These are phyloP conservation scores for Cyprinodon diabolis DNA, from an alignment of 2,797 vertebrate species.

Conservation along the genomic window DNA sequence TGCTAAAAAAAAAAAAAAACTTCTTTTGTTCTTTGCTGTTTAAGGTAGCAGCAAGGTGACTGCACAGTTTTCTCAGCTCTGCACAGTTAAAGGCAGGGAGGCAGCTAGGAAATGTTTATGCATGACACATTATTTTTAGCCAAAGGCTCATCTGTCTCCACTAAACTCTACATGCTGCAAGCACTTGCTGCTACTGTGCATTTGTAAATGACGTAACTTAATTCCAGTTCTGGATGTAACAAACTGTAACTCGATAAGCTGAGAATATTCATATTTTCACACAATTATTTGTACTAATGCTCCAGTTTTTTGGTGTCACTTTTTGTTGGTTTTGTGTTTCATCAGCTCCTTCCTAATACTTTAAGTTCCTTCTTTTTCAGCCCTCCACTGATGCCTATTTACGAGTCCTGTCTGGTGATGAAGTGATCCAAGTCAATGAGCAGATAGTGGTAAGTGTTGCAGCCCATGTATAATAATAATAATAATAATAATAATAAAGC, in stretches of 20 bases:
- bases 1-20: neutral
- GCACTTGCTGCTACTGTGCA: conserved; percentile 13
- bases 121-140: conserved; percentile 50
- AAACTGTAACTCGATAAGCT: neutral
- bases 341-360: neutral
- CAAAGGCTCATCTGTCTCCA: conserved; percentile 23
- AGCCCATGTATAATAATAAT: neutral
- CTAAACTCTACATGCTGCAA: conserved; percentile 9
- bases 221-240: neutral
- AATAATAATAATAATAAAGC: no score
- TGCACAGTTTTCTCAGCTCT: conserved; percentile 5
- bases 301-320: neutral
- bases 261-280: neutral
- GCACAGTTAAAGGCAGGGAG: conserved; percentile 3
- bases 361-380: conserved; percentile 64
- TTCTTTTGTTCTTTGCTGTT: neutral
- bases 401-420: conserved; percentile 88
- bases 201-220: conserved; percentile 19
- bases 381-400: conserved; percentile 68
- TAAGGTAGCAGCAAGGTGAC: neutral
- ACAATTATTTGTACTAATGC: neutral
- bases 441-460: conserved; percentile 91
- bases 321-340: neutral
- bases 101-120: conserved; percentile 32
- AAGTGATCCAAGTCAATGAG: conserved; percentile 92